These are phyloP conservation scores for Cataglyphis albicans DNA, from an alignment of 2,888 invertebrate species.

Conservation along the genomic window DNA sequence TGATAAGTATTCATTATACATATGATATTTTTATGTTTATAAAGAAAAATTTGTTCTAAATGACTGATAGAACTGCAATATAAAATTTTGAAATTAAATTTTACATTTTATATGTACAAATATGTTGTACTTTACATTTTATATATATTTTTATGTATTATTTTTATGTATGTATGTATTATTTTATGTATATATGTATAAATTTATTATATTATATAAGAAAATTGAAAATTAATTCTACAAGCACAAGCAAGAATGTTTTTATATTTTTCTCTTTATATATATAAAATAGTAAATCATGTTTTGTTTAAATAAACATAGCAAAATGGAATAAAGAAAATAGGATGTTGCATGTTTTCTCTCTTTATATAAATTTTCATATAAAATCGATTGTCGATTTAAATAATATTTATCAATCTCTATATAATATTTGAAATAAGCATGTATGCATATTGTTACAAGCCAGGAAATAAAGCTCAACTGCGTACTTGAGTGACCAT, in stretches of 20 bases:
- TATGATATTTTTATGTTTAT: not conserved
- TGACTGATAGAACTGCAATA: not conserved
- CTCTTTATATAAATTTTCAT: not conserved
- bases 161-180: not conserved
- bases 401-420: not conserved
- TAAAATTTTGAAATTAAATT: conserved; percentile 2
- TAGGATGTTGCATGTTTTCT: not conserved
- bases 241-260: not conserved
- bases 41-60: not conserved
- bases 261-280: not conserved
- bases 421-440: conserved; percentile 5
- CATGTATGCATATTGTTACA: not conserved
- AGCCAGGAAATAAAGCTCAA: conserved; percentile 12
- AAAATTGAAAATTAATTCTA: not conserved
- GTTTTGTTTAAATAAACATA: not conserved
- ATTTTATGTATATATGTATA: not conserved
- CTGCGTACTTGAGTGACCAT: conserved; percentile 21
- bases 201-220: not conserved
- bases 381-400: not conserved
- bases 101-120: not conserved
- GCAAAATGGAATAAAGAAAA: not conserved
- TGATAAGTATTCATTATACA: conserved; percentile 21
- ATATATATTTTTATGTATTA: not conserved
- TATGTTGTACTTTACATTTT: not conserved
- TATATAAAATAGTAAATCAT: not conserved